Conservation (phyloP, 2,888 invertebrate species). For the Agrotis clavis region DNA sequence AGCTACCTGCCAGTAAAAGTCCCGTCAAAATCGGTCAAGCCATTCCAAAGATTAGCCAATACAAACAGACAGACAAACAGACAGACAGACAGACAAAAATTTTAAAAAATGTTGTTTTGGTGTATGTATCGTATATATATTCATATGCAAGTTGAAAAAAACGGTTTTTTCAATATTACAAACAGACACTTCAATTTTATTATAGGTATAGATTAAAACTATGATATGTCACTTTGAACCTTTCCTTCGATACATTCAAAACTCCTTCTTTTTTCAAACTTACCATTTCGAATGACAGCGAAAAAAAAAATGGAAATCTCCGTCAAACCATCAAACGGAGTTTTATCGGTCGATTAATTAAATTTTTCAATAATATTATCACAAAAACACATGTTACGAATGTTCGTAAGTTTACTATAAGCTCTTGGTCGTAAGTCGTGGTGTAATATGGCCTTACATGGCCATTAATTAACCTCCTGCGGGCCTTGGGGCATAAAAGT, state of each 20-base stretch:
- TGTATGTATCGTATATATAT: too few species aligned
- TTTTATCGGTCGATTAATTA: conserved; percentile 81
- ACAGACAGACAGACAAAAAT: too few species aligned
- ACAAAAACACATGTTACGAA: conserved; percentile 83
- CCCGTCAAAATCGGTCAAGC: too few species aligned
- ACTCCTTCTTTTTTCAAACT: conserved; percentile 35
- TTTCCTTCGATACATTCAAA: conserved; percentile 41
- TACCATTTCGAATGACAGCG: conserved; percentile 26
- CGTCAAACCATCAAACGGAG: conserved; percentile 66
- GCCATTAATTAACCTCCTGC: conserved; percentile 87
- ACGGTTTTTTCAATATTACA: too few species aligned
- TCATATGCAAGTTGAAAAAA: too few species aligned
- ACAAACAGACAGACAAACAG: too few species aligned
- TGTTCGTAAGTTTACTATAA: conserved; percentile 81
- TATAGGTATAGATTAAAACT: too few species aligned
- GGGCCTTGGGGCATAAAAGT: conserved; percentile 76
- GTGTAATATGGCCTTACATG: conserved; percentile 81
- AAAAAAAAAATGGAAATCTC: conserved; percentile 59
- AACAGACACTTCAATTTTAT: too few species aligned
- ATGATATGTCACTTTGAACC: conserved; percentile 48
- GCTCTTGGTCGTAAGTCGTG: conserved; percentile 77
- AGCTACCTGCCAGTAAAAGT: too few species aligned
- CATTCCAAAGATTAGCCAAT: too few species aligned
- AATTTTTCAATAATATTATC: conserved; percentile 81
- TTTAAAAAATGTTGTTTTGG: too few species aligned